Evolutionary conservation across 2,113 vertebrate genomes (phyloP), one percentile per base, ranked within the genome.

Genomic region (Sapayoa aenigma): DNA sequence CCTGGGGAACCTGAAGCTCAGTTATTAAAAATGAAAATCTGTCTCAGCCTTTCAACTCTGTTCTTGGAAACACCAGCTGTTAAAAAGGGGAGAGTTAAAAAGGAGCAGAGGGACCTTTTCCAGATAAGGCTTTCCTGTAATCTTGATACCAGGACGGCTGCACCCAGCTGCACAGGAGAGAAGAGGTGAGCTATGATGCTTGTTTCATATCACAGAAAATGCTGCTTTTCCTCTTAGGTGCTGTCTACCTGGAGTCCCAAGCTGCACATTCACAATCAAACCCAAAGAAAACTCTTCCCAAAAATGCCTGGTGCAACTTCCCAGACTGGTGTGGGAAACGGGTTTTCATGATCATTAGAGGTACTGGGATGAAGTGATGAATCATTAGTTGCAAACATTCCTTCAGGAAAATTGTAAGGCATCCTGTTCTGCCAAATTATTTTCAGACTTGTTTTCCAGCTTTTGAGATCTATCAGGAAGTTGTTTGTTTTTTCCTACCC

Each of bases 21-120:
- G 90, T 97, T 96, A 97, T 95, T 98, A 97, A 97, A 97, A 97
- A 96, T 95, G 95, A 97, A 97, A 95, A 96, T 94, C 85, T 96
- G 87, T 91, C 89, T 96, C 94, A 91, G 77, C 46, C 77, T 97
- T 94, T 96, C 85, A 93, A 85, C 33, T 78, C 94, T 79, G 94
- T 94, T 97, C 87, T 88, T 97, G 88, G 88, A 96, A 97, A 89
- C 88, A 87, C 52, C 82, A 95, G 66, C 90, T 72, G 28, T 90
- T 97, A 96, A 93, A 97, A 96, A 82, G 85, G 30, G 73, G 65
- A 94, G 46, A 89, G 71, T 52, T 96, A 79, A 91, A 93, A 90
- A 93, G 85, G 41, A 90, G 56, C 65, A 1, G 9, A 94, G 46
- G 14, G 69, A 94, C 44, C 16, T 50, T 88, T 88, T 90, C 46